These are phyloP conservation scores for Diacarnus erythraeanus DNA, from an alignment of 37 sponge, comb jelly and placozoan genomes.

Conservation along the genomic window DNA sequence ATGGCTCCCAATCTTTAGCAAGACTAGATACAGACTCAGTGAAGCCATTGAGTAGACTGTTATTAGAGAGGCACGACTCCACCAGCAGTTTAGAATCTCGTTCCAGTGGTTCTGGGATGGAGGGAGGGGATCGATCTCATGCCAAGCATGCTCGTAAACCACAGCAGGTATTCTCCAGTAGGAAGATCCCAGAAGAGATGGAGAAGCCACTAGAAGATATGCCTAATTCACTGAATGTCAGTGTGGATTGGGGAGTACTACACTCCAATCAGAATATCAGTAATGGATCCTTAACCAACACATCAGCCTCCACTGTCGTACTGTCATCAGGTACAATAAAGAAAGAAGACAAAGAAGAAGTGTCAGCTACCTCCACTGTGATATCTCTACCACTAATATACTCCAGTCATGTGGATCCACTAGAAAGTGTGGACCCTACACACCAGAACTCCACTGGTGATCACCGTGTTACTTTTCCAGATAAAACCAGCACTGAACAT, in stretches of 20 bases:
- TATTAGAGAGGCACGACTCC: background rate
- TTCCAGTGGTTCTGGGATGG: background rate
- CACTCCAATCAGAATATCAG: background rate
- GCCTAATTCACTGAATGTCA: slow-evolving; percentile 17
- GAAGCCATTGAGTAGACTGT: background rate
- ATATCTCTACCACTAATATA: slow-evolving; percentile 21
- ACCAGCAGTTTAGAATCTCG: background rate
- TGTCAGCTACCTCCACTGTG: slow-evolving; percentile 30
- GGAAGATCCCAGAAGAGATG: background rate
- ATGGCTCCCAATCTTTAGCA: background rate
- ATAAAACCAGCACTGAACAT: too few relatives aligned
- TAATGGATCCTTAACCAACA: background rate
- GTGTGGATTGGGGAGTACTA: slow-evolving; percentile 13
- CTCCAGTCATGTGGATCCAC: background rate
- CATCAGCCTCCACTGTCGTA: background rate
- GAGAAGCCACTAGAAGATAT: background rate
- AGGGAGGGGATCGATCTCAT: background rate
- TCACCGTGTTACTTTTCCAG: slow-evolving; percentile 36
- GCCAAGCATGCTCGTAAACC: slow-evolving; percentile 26
- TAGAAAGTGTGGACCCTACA: background rate
- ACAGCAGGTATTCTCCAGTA: slow-evolving; percentile 20
- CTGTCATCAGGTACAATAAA: background rate
- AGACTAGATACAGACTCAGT: too few relatives aligned
- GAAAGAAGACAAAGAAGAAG: slow-evolving; percentile 13
- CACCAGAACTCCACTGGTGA: background rate